Percentiles rank a stretch among this genome's conserved stretches.
phyloP scores from a whole-genome alignment of 2,888 invertebrate species.

The Pristionchus japonicus region DNA sequence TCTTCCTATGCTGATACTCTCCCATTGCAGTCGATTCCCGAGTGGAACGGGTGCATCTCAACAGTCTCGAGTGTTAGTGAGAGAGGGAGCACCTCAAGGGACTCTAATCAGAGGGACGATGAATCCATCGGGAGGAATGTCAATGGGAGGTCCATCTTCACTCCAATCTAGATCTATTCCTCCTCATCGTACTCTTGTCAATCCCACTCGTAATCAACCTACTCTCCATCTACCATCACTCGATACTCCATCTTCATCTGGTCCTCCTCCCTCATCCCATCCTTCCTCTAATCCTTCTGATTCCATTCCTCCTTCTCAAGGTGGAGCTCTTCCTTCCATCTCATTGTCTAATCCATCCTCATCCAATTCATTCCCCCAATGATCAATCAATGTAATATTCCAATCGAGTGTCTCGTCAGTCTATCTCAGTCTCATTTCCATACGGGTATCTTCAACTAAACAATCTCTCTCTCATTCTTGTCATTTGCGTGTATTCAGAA shows the following conservation, averaged over 20 bases:
- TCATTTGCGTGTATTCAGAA: conserved; percentile 3
- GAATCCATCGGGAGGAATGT: neutral
- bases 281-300: neutral
- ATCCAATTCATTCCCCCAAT: neutral
- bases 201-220: neutral
- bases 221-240: neutral
- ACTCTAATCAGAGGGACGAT: neutral
- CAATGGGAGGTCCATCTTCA: neutral
- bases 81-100: neutral
- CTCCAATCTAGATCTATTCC: neutral
- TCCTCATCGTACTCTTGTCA: neutral
- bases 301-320: conserved; percentile 27
- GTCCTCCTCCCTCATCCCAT: neutral
- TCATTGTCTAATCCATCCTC: conserved; percentile 28
- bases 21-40: neutral
- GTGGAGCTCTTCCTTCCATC: conserved; percentile 22
- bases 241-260: neutral
- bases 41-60: neutral
- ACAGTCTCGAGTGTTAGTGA: conserved; percentile 14
- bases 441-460: neutral
- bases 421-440: neutral
- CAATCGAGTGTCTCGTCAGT: neutral
- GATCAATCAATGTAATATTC: conserved; percentile 1
- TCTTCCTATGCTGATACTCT: neutral
- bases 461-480: neutral